Evolutionary conservation across 2,113 vertebrate species (phyloP).

Genomic region (Atlantisia rogersi): DNA sequence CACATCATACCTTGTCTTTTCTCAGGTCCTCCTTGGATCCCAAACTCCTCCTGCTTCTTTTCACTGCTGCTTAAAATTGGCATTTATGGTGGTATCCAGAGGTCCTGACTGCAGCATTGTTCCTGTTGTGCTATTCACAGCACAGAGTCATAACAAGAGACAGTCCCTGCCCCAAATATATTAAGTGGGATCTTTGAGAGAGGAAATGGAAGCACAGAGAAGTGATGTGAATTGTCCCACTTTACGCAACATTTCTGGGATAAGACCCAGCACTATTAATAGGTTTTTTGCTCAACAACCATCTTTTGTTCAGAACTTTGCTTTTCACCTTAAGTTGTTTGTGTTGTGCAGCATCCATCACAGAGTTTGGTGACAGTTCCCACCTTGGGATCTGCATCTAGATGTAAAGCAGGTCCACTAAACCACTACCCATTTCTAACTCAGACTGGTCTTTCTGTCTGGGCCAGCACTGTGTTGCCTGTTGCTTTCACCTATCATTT

Average conservation of each 20-base stretch:
- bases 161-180: constrained; percentile 46
- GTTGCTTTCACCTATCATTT: neutral
- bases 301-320: constrained; percentile 52
- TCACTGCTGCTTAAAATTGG: constrained; percentile 31
- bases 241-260: constrained; percentile 65
- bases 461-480: neutral
- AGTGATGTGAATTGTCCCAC: constrained; percentile 48
- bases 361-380: neutral
- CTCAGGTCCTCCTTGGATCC: constrained; percentile 20
- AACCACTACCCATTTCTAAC: neutral
- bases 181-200: constrained; percentile 57
- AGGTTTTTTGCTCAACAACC: constrained; percentile 53
- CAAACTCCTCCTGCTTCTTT: neutral
- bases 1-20: neutral
- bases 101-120: constrained; percentile 13
- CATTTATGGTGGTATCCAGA: constrained; percentile 52
- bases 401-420: neutral
- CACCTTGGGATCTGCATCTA: neutral
- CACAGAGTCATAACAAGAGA: constrained; percentile 31
- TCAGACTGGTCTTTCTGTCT: neutral
- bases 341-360: neutral
- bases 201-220: constrained; percentile 53
- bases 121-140: constrained; percentile 50
- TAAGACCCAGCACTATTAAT: constrained; percentile 64
- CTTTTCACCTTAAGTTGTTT: constrained; percentile 56